Base-by-base conservation (phyloP, 2,113 vertebrate genomes). In the Limnothrissa miodon region DNA sequence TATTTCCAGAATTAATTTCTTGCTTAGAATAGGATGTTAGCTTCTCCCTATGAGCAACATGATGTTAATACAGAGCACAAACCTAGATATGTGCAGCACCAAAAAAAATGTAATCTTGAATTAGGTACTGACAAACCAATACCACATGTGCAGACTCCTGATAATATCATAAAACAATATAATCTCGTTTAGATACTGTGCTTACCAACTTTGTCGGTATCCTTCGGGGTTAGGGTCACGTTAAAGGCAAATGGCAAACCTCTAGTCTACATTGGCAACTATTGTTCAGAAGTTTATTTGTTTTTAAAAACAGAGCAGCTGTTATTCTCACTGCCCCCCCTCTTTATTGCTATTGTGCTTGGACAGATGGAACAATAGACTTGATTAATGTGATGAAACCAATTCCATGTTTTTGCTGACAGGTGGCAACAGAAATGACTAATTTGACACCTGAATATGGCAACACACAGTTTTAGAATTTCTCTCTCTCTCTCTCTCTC, bases 371-470 rank as follows among this genome's bases (percentile, higher is more conserved):
- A 62, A 62, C 25, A n/a, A 62, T 11, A 29, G 56, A 62, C n/a
- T 62, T 62, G 56, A 62, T 62, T 62, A 62, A 62, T 62, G 56
- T 62, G 10, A 62, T 62, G n/a, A 62, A 62, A 25, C 25, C 25
- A 9, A 62, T 62, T 25, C 25, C 11, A 33, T 11, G 11, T 1
- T 3, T 36, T 36, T 36, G 13, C 11, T 33, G 15, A 36, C 13
- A 29, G 1, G 62, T 70, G 62, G 62, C 36, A 5, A 1, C n/a
- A 62, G 29, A 70, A 70, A 66, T 66, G 59, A 66, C 33, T 36
- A 70, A 36, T n/a, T 70, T 29, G 17, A 5, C 62, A 29, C n/a
- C 59, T n/a, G 62, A 70, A 4, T 11, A 70, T 36, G 15, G 62
- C 62, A 36, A 66, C 13, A 11, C 25, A 70, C 29, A 33, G 5